Conservation (phyloP, 2,113 vertebrate species). For the Brachyistius frenatus region DNA sequence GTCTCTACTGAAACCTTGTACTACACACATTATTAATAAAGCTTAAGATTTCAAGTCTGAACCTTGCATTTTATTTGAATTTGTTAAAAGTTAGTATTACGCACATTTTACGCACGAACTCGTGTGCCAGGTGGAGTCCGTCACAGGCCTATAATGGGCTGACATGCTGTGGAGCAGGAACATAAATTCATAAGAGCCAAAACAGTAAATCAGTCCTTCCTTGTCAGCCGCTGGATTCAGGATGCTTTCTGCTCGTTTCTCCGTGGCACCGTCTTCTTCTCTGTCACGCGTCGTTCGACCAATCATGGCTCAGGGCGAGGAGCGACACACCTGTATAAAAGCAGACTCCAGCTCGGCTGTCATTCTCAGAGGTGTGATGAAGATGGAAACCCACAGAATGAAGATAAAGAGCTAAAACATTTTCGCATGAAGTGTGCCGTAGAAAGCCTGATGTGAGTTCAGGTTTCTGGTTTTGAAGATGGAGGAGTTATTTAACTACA, state of each 20-base stretch:
- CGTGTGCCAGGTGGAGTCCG: rapidly evolving
- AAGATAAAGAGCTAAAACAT: neutral
- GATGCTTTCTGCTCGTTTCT: neutral
- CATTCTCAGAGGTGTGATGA: conserved; percentile 16
- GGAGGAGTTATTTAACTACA: conserved; percentile 80
- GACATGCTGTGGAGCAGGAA: neutral
- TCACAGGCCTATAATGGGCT: neutral
- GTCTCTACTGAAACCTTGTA: no score
- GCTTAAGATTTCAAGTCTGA: no score
- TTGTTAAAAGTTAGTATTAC: no score
- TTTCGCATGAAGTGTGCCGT: conserved; percentile 13
- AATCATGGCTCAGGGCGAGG: conserved; percentile 58
- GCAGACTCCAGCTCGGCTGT: conserved; percentile 18
- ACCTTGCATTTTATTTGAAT: no score
- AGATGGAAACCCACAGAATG: neutral
- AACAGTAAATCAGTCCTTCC: neutral
- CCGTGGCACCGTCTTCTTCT: neutral
- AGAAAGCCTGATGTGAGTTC: neutral
- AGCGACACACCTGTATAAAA: conserved; percentile 74
- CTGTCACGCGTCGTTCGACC: conserved; percentile 44
- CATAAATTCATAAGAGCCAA: neutral
- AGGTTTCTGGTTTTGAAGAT: conserved; percentile 61
- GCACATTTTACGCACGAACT: conserved; percentile 11
- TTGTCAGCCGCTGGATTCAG: neutral
- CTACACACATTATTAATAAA: no score